Percentiles rank a stretch among this genome's conserved stretches.
phyloP scores from a whole-genome alignment of 1,140 invertebrate species.

The Drosophila bocki region DNA sequence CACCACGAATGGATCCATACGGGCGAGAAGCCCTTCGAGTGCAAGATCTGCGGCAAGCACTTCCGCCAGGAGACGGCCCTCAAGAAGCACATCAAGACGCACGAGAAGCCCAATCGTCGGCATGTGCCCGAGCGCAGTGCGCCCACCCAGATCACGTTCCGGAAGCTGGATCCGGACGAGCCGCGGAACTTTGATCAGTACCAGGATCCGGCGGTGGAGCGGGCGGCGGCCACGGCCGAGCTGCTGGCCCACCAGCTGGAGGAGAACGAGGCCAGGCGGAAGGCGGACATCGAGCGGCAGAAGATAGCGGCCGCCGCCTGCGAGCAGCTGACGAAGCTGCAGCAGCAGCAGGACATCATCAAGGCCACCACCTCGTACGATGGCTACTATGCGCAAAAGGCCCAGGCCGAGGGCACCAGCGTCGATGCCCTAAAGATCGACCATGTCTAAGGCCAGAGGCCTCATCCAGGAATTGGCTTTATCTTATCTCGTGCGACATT shows the following conservation, averaged over 20 bases:
- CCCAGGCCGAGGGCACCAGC: slow-evolving; percentile 68
- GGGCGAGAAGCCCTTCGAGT: slow-evolving; percentile 85
- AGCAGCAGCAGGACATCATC: slow-evolving; percentile 72
- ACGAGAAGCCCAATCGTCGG: slow-evolving; percentile 67
- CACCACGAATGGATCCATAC: slow-evolving; percentile 84
- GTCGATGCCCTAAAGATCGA: slow-evolving; percentile 69
- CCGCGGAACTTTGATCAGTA: slow-evolving; percentile 70
- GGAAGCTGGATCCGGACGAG: slow-evolving; percentile 62
- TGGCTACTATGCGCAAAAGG: slow-evolving; percentile 71
- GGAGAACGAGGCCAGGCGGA: slow-evolving; percentile 73
- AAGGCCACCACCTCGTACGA: slow-evolving; percentile 73
- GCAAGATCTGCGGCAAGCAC: slow-evolving; percentile 74
- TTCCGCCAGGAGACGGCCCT: slow-evolving; percentile 82
- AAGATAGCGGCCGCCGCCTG: slow-evolving; percentile 75
- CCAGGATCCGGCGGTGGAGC: slow-evolving; percentile 70
- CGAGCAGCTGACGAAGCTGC: slow-evolving; percentile 72
- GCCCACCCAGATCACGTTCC: slow-evolving; percentile 53
- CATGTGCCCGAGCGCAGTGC: slow-evolving; percentile 60
- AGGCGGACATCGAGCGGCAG: slow-evolving; percentile 73
- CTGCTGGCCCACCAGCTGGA: slow-evolving; percentile 72
- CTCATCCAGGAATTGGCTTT: slow-evolving; percentile 4
- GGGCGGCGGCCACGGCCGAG: slow-evolving; percentile 72
- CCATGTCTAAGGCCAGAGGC: slow-evolving; percentile 57
- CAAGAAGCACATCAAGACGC: slow-evolving; percentile 81
- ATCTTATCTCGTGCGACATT: slow-evolving; percentile 10